These are phyloP conservation scores for Sitta carolinensis DNA, from an alignment of 2,797 vertebrate species.

Conservation along the genomic window DNA sequence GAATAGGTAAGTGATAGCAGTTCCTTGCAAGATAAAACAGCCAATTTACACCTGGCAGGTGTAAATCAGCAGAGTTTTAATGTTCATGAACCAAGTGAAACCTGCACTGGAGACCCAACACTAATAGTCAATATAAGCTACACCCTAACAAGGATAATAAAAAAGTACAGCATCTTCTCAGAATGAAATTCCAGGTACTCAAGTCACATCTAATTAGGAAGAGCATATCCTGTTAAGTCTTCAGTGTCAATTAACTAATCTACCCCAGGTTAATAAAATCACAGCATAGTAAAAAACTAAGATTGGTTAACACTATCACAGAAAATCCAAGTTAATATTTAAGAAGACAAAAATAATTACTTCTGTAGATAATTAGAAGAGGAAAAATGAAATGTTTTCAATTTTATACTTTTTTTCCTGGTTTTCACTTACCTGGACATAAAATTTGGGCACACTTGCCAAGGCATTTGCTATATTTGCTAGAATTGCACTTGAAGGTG, in stretches of 20 bases:
- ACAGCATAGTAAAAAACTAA: background rate
- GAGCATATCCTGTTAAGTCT: background rate
- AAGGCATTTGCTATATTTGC: conserved; percentile 92
- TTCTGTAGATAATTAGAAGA: background rate
- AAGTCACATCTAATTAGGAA: background rate
- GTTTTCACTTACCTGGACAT: conserved; percentile 87
- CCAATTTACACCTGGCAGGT: background rate
- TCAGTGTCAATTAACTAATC: background rate
- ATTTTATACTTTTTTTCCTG: fast-evolving
- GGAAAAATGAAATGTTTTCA: background rate
- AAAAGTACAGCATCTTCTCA: background rate
- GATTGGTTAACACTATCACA: background rate
- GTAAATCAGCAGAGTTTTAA: background rate
- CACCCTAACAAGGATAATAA: background rate
- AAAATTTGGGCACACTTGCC: conserved; percentile 94
- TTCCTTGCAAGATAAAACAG: background rate
- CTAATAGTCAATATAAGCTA: background rate
- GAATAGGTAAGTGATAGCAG: background rate
- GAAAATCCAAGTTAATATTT: background rate
- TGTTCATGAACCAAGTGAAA: background rate
- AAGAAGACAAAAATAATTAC: background rate
- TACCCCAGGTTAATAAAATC: background rate
- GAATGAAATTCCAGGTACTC: background rate
- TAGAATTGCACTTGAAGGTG: conserved; percentile 88
- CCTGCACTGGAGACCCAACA: background rate